Evolutionary conservation across 1,140 invertebrate genomes (phyloP).

Genomic region (Lucilia cuprina): DNA sequence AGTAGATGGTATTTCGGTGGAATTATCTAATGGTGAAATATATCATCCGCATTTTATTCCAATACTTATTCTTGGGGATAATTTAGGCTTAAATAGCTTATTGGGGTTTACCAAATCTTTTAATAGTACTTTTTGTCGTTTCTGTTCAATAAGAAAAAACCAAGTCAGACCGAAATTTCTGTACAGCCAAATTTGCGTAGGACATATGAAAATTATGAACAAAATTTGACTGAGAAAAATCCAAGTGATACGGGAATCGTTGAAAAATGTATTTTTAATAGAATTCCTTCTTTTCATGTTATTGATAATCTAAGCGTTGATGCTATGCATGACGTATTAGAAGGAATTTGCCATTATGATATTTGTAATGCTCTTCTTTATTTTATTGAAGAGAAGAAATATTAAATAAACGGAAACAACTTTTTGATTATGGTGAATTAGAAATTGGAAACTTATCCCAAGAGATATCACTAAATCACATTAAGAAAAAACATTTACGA

Average conservation of each 20-base stretch:
- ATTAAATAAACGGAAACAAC: conserved; percentile 42
- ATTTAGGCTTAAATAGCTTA: conserved; percentile 6
- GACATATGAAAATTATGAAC: background rate
- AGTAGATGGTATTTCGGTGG: background rate
- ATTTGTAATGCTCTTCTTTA: conserved; percentile 41
- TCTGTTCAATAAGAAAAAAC: background rate
- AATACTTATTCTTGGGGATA: conserved; percentile 9
- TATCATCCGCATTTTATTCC: conserved; percentile 16
- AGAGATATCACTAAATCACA: conserved; percentile 37
- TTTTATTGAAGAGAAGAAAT: conserved; percentile 44
- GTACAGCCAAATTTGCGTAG: background rate
- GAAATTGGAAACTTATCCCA: conserved; percentile 42
- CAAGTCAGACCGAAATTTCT: background rate
- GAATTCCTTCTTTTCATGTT: conserved; percentile 46
- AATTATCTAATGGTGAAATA: background rate
- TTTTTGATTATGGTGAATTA: conserved; percentile 43
- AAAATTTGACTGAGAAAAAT: background rate
- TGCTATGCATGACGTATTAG: conserved; percentile 41
- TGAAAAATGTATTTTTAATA: conserved; percentile 44
- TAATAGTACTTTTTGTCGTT: conserved; percentile 18
- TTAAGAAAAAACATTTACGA: conserved; percentile 44
- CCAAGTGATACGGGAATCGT: conserved; percentile 5
- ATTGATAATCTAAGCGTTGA: conserved; percentile 47
- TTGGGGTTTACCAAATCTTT: conserved; percentile 3
- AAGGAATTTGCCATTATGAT: conserved; percentile 42